Evolutionary conservation across 2,113 vertebrate genomes (phyloP).

Genomic region (Stictonetta naevosa): DNA sequence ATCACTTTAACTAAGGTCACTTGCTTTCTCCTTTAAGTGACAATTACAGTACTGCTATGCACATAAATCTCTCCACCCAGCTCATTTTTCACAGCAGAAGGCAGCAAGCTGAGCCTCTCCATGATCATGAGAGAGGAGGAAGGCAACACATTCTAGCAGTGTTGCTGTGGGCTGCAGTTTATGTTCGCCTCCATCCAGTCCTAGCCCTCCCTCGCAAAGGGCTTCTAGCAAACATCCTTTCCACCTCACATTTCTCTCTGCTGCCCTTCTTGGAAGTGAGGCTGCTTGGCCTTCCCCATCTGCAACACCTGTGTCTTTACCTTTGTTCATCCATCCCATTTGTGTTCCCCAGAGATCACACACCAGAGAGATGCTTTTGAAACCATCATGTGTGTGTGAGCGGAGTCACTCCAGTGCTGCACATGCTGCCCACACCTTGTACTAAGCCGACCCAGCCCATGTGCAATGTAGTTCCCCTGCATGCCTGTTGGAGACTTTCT

Average conservation of each 20-base stretch:
- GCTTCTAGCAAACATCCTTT: not conserved
- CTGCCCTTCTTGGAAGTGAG: not conserved
- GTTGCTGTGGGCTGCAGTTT: not conserved
- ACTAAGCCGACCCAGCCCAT: not conserved
- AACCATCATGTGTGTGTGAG: not conserved
- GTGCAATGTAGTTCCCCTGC: not conserved
- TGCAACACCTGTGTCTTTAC: not conserved
- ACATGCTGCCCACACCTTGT: not conserved
- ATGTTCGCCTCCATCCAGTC: accelerated
- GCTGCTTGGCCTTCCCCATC: not conserved
- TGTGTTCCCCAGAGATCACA: not conserved
- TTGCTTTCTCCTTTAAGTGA: not conserved
- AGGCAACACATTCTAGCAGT: not conserved
- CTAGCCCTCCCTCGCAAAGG: not conserved
- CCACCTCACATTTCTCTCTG: not conserved
- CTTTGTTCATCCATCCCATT: not conserved
- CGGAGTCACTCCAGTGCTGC: not conserved
- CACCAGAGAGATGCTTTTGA: not conserved
- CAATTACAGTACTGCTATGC: not conserved
- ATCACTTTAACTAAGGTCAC: not conserved
- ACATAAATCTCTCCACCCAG: not conserved
- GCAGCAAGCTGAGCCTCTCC: accelerated
- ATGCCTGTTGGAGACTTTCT: not conserved
- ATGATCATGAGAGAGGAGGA: not conserved
- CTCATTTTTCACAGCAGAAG: not conserved